Percentiles rank a stretch among this genome's conserved stretches.
phyloP scores from a whole-genome alignment of 2,113 vertebrate genomes.

The Sterrhoptilus dennistouni region DNA sequence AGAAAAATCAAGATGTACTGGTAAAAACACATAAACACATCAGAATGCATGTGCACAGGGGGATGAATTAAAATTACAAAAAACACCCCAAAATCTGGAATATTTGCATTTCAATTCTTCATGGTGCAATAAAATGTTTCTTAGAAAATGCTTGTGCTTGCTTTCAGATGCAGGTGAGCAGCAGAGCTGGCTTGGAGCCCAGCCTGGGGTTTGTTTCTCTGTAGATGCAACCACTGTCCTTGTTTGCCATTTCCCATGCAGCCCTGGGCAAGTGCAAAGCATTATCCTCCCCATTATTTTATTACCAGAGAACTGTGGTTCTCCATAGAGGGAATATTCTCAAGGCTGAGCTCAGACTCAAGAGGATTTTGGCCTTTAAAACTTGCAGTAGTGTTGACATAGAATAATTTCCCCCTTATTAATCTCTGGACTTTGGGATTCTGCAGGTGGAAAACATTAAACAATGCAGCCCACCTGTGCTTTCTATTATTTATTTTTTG shows the following conservation, averaged over 20 bases:
- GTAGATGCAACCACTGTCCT: constrained; percentile 21
- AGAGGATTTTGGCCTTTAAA: constrained; percentile 10
- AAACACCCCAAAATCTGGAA: neutral
- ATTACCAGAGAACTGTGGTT: neutral
- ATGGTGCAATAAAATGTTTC: neutral
- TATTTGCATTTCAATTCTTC: neutral
- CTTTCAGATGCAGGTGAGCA: constrained; percentile 9
- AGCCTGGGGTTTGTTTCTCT: neutral
- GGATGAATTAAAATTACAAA: neutral
- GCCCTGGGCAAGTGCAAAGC: neutral
- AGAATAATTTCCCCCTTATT: neutral
- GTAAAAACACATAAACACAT: neutral
- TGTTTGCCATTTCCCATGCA: neutral
- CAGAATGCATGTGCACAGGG: neutral
- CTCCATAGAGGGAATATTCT: constrained; percentile 5
- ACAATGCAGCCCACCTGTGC: neutral
- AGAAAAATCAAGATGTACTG: neutral
- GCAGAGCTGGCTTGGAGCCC: constrained; percentile 36
- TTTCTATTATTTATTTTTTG: neutral
- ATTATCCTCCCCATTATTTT: neutral
- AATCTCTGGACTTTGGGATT: neutral
- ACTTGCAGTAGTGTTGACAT: neutral
- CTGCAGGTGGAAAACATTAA: constrained; percentile 16
- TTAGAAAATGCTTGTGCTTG: neutral
- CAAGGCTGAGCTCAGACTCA: neutral